Percentiles rank a stretch among this genome's conserved stretches.
These are phyloP conservation scores for Fulica atra DNA, from an alignment of 2,113 vertebrate genomes.

Conservation along the genomic window DNA sequence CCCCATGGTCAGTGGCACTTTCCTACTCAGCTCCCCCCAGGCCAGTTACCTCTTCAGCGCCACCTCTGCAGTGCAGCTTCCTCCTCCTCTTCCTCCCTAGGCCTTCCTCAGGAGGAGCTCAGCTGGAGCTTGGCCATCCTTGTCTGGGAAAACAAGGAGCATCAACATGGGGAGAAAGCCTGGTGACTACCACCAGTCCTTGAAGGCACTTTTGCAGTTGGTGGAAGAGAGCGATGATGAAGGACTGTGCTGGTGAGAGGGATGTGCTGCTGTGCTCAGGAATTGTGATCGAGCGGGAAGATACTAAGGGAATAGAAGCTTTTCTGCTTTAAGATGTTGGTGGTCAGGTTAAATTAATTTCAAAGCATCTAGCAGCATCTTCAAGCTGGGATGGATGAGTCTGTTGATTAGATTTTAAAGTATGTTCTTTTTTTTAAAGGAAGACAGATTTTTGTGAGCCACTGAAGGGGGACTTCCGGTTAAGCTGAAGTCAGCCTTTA, in stretches of 20 bases:
- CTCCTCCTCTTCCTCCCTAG: not conserved
- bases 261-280: not conserved
- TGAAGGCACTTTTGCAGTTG: not conserved
- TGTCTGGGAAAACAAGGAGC: not conserved
- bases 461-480: not conserved
- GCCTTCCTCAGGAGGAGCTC: fast-evolving
- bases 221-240: too few relatives aligned
- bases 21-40: not conserved
- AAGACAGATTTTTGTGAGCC: not conserved
- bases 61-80: not conserved
- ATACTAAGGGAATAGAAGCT: not conserved
- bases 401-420: not conserved
- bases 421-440: not conserved
- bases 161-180: not conserved
- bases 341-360: not conserved
- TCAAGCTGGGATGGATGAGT: not conserved
- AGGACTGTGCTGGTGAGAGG: not conserved
- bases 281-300: not conserved
- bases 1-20: not conserved
- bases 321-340: not conserved
- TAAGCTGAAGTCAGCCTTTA: not conserved
- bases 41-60: not conserved
- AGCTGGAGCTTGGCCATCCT: not conserved
- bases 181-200: not conserved
- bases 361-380: not conserved